Conservation (phyloP, 92 coral and sea anemone species). For the Micromussa lordhowensis region DNA sequence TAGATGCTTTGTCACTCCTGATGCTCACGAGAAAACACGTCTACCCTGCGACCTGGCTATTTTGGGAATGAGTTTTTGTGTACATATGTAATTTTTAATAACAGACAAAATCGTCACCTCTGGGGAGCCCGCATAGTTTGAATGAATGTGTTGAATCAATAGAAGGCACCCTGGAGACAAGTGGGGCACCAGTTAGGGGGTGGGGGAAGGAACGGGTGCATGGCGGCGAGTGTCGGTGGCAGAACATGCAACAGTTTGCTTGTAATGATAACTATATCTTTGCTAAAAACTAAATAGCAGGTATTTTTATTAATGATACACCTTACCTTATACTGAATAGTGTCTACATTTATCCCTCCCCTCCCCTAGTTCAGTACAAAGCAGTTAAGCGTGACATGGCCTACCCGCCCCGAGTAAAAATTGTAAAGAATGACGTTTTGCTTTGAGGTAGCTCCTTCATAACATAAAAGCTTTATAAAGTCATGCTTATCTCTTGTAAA, state of each 20-base stretch:
- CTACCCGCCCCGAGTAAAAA: neutral
- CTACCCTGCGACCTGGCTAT: conserved; percentile 54
- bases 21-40: conserved; percentile 33
- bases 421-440: neutral
- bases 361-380: neutral
- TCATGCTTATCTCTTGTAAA: neutral
- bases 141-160: conserved; percentile 29
- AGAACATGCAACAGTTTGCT: neutral
- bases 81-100: conserved; percentile 55
- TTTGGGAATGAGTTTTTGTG: conserved; percentile 59
- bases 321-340: neutral
- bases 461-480: neutral
- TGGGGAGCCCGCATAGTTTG: conserved; percentile 34
- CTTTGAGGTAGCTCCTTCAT: neutral
- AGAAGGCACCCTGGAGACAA: conserved; percentile 16
- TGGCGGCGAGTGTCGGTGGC: neutral
- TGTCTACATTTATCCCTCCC: neutral
- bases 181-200: neutral
- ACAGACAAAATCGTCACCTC: conserved; percentile 55
- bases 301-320: neutral
- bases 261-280: no score
- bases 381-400: conserved; percentile 2
- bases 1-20: neutral
- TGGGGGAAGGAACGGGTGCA: neutral
- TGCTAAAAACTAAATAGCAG: neutral